A percentile compares a stretch with the other conserved stretches of the same genome.
Conservation (phyloP, 2,888 invertebrate genomes). For the Protula sp. region DNA sequence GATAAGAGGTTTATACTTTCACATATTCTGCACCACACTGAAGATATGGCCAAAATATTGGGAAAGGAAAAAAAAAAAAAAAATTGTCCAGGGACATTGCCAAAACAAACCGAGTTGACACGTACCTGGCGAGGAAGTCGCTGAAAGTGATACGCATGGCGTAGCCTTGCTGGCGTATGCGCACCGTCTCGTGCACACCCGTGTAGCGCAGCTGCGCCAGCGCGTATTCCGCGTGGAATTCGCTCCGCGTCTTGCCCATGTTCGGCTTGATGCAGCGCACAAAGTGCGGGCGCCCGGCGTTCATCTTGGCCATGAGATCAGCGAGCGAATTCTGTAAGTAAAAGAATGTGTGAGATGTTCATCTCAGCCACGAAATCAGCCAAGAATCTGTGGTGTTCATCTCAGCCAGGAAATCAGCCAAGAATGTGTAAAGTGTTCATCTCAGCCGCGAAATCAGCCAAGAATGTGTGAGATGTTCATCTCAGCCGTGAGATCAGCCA, state of each 20-base stretch:
- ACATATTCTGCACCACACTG: no score
- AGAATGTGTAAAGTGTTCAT: no score
- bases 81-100: no score
- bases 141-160: conserved; percentile 32
- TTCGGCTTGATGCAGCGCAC: conserved; percentile 34
- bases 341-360: no score
- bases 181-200: conserved; percentile 40
- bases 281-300: conserved; percentile 36
- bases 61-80: no score
- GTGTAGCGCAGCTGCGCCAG: conserved; percentile 38
- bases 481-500: no score
- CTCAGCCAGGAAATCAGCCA: background rate
- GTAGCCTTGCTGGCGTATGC: conserved; percentile 40
- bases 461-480: no score
- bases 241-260: conserved; percentile 11
- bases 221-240: conserved; percentile 19
- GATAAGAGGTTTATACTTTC: no score
- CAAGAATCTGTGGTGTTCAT: no score
- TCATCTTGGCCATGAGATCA: conserved; percentile 37
- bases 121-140: conserved; percentile 35
- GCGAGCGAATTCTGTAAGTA: conserved; percentile 39
- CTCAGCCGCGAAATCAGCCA: no score
- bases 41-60: no score
- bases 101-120: no score
- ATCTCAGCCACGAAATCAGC: background rate